Evolutionary conservation across 2,797 vertebrate species (phyloP), one percentile per base, ranked within the genome.

Genomic region (Hyperoplus immaculatus): DNA sequence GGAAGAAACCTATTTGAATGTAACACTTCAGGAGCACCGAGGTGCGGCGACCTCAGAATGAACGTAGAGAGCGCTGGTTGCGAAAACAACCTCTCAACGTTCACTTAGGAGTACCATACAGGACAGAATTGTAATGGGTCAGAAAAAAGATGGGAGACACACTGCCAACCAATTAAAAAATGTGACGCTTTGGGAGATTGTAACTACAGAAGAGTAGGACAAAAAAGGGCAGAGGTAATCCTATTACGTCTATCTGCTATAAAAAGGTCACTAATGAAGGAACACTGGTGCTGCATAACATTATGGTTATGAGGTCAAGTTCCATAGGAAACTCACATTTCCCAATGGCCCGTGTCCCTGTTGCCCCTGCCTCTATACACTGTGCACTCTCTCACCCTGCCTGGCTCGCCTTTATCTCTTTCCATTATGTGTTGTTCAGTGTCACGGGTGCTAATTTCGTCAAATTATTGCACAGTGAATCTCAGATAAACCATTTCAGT

Each of bases 201-300:
- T 46, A 64, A 55, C 62, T 54, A 51, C 38, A 51, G 69, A 75
- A 69, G 67, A 67, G 71, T n/a, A 72, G 63, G 59, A 75, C 77
- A 75, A 72, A 82, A 83, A 88, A 73, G 72, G 71, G 41, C 77
- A 82, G 78, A 71, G 74, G 77, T 88, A 91, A 92, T 87, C 78
- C 78, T 84, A 93, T 86, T 88, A 77, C 29, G 29, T 29, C 29
- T 29, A 61, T 69, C 75, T 66, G 81, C 90, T 92, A 92, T 90
- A 91, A 88, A 93, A 91, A 91, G 85, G 81, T 83, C n/a, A 6
- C 70, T 89, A 93, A 91, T 92, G 86, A 90, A 84, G 87, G 75
- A 62, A 58, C 81, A 47, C 65, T 60, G 53, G 60, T 79, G 77
- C 79, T 75, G 65, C 87, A 69, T 79, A 84, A 83, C 72, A 76